Evolutionary conservation across 2,888 invertebrate genomes (phyloP).

Genomic region (Gymnocheta viridis): DNA sequence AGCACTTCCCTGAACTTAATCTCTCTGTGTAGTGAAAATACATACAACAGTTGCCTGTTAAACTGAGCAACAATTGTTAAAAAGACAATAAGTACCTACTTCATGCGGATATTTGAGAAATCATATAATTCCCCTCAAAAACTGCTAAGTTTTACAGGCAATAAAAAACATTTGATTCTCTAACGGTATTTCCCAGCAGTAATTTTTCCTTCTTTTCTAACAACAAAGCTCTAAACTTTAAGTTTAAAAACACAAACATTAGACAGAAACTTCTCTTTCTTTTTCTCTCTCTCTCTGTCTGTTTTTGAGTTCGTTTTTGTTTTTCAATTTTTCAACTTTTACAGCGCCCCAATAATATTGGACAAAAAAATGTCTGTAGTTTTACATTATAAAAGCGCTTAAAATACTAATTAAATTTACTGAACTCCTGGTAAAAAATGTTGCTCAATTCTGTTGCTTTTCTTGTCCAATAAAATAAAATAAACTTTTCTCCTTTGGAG

Average conservation of each 20-base stretch:
- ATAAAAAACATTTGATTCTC: not conserved
- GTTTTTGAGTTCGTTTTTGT: not conserved
- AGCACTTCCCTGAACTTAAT: not conserved
- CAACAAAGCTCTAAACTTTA: not conserved
- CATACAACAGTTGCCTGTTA: not conserved
- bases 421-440: constrained; percentile 64
- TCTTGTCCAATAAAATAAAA: constrained; percentile 53
- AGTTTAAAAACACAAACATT: not conserved
- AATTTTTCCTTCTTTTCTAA: not conserved
- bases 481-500: constrained; percentile 18
- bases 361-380: constrained; percentile 47
- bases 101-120: not conserved
- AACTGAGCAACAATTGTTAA: not conserved
- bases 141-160: not conserved
- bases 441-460: constrained; percentile 70
- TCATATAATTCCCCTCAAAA: constrained; percentile 10
- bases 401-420: not conserved
- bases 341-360: constrained; percentile 8
- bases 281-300: not conserved
- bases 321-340: constrained; percentile 6
- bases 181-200: constrained; percentile 38
- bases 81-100: not conserved
- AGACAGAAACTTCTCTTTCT: not conserved
- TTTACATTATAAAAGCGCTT: constrained; percentile 45
- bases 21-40: not conserved